These are phyloP conservation scores for Ciconia nigra DNA, from an alignment of 2,797 vertebrate species.

Conservation along the genomic window DNA sequence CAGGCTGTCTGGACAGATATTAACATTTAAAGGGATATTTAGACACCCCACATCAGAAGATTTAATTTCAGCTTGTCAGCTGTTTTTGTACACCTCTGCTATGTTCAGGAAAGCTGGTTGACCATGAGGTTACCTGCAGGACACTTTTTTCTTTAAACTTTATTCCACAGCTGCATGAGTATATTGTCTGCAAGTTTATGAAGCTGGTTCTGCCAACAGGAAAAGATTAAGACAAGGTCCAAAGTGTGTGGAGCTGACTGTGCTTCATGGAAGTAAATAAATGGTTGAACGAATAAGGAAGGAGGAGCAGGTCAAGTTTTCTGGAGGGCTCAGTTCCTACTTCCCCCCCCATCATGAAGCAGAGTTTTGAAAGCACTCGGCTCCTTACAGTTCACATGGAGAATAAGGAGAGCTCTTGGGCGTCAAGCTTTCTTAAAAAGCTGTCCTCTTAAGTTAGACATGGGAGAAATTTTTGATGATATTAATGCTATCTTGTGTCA, in stretches of 20 bases:
- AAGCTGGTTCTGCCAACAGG: not conserved
- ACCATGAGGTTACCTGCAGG: not conserved
- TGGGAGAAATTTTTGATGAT: accelerated
- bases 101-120: not conserved
- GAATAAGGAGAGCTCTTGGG: not conserved
- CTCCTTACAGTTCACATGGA: not conserved
- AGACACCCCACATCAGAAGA: not conserved
- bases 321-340: not conserved
- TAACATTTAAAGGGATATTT: not conserved
- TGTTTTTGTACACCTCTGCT: not conserved
- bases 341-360: not conserved
- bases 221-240: not conserved
- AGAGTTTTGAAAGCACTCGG: not conserved
- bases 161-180: not conserved
- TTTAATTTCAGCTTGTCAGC: not conserved
- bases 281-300: not conserved
- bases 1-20: not conserved
- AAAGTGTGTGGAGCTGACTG: not conserved
- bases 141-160: not conserved
- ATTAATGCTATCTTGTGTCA: not conserved
- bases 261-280: not conserved
- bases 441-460: not conserved
- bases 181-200: not conserved
- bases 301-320: not conserved
- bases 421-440: not conserved